Conservation (phyloP, 2,888 invertebrate genomes). For the Scaptomyza flava region DNA sequence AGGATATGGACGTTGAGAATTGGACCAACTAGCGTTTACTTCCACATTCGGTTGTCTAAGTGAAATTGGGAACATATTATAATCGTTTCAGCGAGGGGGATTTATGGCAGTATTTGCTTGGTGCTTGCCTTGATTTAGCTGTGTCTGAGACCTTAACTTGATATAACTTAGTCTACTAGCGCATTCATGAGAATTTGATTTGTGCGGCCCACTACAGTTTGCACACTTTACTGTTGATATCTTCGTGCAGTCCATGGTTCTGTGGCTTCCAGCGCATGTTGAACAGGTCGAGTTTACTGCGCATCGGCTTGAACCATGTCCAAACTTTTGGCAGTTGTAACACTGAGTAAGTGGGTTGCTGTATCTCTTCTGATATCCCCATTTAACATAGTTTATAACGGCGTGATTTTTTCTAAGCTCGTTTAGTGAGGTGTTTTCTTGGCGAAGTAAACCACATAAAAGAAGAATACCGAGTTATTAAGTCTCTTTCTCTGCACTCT, state of each 20-base stretch:
- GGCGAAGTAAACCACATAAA: background rate
- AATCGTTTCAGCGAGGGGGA: background rate
- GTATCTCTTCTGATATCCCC: too few species aligned
- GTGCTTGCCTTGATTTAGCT: too few species aligned
- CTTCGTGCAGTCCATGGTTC: background rate
- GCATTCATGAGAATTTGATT: conserved; percentile 2
- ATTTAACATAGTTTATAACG: too few species aligned
- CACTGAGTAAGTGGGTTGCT: too few species aligned
- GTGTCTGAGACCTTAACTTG: too few species aligned
- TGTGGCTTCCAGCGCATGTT: too few species aligned
- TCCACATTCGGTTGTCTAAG: too few species aligned
- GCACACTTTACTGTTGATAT: background rate
- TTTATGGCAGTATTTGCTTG: background rate
- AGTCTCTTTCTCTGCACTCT: background rate
- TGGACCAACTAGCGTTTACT: background rate
- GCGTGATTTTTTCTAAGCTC: background rate
- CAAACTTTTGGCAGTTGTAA: too few species aligned
- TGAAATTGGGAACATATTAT: background rate
- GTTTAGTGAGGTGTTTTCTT: background rate
- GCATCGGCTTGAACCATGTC: too few species aligned
- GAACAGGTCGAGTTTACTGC: too few species aligned
- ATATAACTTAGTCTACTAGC: background rate
- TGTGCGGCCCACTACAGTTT: background rate
- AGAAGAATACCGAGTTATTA: background rate
- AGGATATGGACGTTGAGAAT: background rate